Base-by-base conservation (phyloP, 2,797 vertebrate genomes). In the Tenualosa ilisha region DNA sequence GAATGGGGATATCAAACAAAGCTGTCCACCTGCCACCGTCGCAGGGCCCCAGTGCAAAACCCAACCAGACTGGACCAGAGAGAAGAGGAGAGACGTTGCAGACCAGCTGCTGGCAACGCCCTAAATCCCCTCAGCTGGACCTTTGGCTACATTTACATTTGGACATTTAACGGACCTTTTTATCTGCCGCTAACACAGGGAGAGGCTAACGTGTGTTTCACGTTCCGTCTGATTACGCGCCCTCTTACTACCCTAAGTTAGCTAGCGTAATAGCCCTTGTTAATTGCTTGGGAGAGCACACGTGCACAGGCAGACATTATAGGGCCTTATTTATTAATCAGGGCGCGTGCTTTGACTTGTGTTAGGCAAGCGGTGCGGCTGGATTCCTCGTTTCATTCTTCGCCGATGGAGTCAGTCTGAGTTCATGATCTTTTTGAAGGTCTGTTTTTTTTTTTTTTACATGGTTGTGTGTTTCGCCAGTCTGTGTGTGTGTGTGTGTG, bases 1-100 rank as follows among this genome's bases (percentile, higher is more conserved):
- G 91, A 89, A 93, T 86, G 87, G 91, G 72, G 92, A 92, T 92
- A 93, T 94, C 93, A 93, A 92, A 92, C 93, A 86, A 91, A 91
- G 92, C 90, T 87, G 89, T 95, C 92, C 94, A 95, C 94, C 93
- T 94, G 93, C 92, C 92, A 89, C 72, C 37, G 22, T 46, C 40
- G 20, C 40, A 43, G 37, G 37, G 72, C 72, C 72, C 72, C 40
- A 17, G 72, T 20, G 43, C 68, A 75, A 31, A 37, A 49, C 65
- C 68, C 40, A 1, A 40, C 37, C 17, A 43, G 31, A 37, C 68
- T 17, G 15, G 26, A 40, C 12, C n/a, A 31, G n/a, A 12, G 7
- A 51, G 54, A 3, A 56, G 54, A 56, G 54, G 54, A 56, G 54
- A 0, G 20, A 3, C 1, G 9, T 6, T 5, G 50, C 61, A 72